Evolutionary conservation across 1,140 invertebrate genomes (phyloP).

Genomic region (Cotesia chilonis): DNA sequence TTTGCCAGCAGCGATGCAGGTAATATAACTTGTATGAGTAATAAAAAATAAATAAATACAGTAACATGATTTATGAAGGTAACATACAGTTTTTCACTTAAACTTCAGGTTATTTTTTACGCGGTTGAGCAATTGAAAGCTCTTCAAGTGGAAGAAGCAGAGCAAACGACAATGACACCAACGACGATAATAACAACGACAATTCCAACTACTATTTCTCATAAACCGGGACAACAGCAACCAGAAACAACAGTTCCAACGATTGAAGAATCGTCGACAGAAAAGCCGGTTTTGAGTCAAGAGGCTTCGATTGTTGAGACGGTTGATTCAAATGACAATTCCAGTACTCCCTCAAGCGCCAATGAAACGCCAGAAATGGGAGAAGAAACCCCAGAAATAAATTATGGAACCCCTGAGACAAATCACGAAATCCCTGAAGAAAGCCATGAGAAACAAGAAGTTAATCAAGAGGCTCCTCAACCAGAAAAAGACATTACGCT

Average conservation of each 20-base stretch:
- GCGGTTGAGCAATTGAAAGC: slow-evolving; percentile 55
- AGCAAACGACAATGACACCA: slow-evolving; percentile 38
- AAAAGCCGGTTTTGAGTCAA: slow-evolving; percentile 11
- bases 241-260: slow-evolving; percentile 34
- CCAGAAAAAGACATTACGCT: slow-evolving; percentile 9
- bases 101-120: slow-evolving; percentile 59
- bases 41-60: slow-evolving; percentile 11
- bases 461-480: slow-evolving; percentile 28
- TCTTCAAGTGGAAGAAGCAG: slow-evolving; percentile 44
- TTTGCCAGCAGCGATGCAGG: slow-evolving; percentile 59
- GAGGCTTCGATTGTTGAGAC: slow-evolving; percentile 24
- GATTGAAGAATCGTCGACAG: slow-evolving; percentile 2
- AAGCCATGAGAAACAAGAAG: slow-evolving; percentile 50
- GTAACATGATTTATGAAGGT: background rate
- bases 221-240: slow-evolving; percentile 49
- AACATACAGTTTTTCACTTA: slow-evolving; percentile 22
- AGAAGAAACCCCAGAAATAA: slow-evolving; percentile 50
- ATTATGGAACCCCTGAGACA: slow-evolving; percentile 55
- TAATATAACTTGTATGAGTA: slow-evolving; percentile 33
- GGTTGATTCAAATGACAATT: slow-evolving; percentile 5
- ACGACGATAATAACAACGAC: slow-evolving; percentile 42
- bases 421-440: slow-evolving; percentile 55
- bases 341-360: slow-evolving; percentile 27
- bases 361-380: slow-evolving; percentile 41
- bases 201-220: slow-evolving; percentile 47